Base-by-base conservation (phyloP, 2,797 vertebrate species). In the Leptatherina wallacei region DNA sequence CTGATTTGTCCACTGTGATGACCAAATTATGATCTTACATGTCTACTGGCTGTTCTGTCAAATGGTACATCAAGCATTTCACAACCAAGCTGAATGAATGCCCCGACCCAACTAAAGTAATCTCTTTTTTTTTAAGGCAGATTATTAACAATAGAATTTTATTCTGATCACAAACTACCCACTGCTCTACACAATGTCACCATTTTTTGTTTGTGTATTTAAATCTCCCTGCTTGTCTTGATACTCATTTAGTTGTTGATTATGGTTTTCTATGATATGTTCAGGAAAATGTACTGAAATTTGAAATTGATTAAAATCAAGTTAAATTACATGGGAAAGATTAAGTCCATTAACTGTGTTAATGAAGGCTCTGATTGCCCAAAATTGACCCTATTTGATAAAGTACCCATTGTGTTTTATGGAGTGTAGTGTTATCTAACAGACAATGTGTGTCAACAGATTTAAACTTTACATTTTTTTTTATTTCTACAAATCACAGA, bases 1-100 rank as follows among this genome's bases (percentile, higher is more conserved):
- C 90, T 89, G 85, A 92, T 92, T 92, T 86, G 89, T 91, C 85
- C 81, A 88, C 88, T 87, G 86, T 85, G 88, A 92, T 91, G 92
- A 91, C 79, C 86, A 91, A 91, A 91, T 91, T 81, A 92, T 87
- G 82, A 76, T 86, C 83, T 85, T 88, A 87, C 85, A 90, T 89
- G 89, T 91, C 89, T 85, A 85, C 86, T 89, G 89, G 91, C 85
- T 88, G 82, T 85, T 87, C 85, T 87, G 80, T 92, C 89, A 88
- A 88, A 89, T 81, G 72, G 73, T 71, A 83, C 84, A 85, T 84
- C 86, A 69, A 83, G 77, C 78, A 80, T 85, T 86, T 85, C 71
- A 70, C 87, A 80, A 85, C 81, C 67, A 72, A 82, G 70, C 83
- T 59, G 27, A 75, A 67, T 59, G 33, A 66, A 77, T 18, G 47